phyloP scores from a whole-genome alignment of 2,888 invertebrate species.

The Tenthredo livida region DNA sequence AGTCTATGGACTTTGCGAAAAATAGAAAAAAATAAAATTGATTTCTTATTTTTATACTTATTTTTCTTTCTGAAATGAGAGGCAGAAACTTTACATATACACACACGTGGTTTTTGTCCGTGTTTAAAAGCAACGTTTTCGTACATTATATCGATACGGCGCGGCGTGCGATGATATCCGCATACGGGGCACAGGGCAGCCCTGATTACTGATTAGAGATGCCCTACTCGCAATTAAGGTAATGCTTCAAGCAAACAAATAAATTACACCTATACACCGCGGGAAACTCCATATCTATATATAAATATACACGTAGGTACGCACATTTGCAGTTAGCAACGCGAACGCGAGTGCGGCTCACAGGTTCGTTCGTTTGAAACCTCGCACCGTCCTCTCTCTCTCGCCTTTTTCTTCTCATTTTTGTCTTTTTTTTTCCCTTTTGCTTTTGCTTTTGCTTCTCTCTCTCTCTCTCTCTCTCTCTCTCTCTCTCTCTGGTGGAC shows the following conservation, averaged over 20 bases:
- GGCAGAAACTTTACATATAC: not conserved
- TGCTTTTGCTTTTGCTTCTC: not conserved
- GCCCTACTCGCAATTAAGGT: slow-evolving; percentile 68
- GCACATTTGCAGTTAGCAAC: not conserved
- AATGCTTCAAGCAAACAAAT: slow-evolving; percentile 70
- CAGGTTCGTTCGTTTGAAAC: slow-evolving; percentile 30
- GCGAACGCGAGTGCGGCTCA: not conserved
- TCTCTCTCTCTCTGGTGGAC: slow-evolving; percentile 61
- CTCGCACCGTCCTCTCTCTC: not conserved
- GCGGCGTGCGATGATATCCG: not conserved
- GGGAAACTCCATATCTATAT: not conserved
- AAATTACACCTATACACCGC: slow-evolving; percentile 63
- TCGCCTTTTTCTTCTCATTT: not conserved
- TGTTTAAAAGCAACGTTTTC: not conserved
- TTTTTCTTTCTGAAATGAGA: no score
- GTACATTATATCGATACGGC: slow-evolving; percentile 19
- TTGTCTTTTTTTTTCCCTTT: not conserved
- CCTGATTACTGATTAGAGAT: slow-evolving; percentile 61
- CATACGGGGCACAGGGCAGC: not conserved
- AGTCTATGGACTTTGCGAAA: no score
- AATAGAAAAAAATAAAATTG: no score
- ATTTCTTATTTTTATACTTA: not conserved
- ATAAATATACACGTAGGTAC: not conserved
- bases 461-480: no score
- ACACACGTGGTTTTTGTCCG: not conserved